Evolutionary conservation across 2,888 invertebrate species (phyloP), one percentile per base, ranked within the genome.

Genomic region (Lasioglossum marginatum): DNA sequence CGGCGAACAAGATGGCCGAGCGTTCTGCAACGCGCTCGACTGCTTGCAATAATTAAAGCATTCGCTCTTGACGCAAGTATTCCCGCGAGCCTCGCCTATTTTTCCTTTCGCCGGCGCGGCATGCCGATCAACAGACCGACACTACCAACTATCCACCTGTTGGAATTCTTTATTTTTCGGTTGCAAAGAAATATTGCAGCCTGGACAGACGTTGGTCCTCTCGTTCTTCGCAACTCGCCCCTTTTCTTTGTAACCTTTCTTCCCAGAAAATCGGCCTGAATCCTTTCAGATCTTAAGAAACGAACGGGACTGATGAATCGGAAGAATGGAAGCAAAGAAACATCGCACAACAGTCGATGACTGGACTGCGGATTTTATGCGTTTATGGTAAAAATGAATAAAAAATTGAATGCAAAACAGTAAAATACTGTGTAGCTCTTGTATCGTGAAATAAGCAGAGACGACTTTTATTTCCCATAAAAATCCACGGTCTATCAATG

Each of bases 21-120:
- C 48, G 82, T 82, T 89, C 78, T 80, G 85, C 87, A 89, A 87
- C 86, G 85, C 86, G 86, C 86, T 86, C 85, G 75, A 77, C 89
- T 89, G 89, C 80, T 89, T 87, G 81, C 82, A 87, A 87, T 89
- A 89, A 89, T 89, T 89, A 89, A 89, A 77, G 81, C 87, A 78
- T 77, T 75, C 81, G 76, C 66, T 82, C 88, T 77, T 78, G 81
- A 70, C 70, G 85, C 78, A 72, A 85, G 57, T 75, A n/a, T 77
- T 81, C 77, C 70, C 57, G 66, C 73, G 74, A n/a, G 8, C 34
- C 73, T n/a, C 40, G 83, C 66, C 81, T 77, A 76, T 74, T 83
- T 68, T 78, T 66, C 52, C 68, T 77, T 68, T 76, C 66, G 16
- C 43, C 34, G 31, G 19, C 43, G 34, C 45, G 72, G 52, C 52